Base-by-base conservation (phyloP, 1,140 invertebrate genomes). In the Dufourea novaeangliae region DNA sequence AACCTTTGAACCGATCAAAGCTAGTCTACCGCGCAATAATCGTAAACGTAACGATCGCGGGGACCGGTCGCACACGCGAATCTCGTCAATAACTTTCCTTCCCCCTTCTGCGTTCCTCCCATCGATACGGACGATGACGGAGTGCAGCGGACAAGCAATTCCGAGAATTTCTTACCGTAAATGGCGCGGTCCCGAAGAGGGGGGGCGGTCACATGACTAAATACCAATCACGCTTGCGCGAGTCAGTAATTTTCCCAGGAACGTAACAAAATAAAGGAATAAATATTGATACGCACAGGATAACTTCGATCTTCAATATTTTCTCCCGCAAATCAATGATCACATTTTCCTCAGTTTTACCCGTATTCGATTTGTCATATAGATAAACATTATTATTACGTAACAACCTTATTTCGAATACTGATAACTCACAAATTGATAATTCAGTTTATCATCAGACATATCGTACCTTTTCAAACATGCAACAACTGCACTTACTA, bases 111-210 rank as follows among this genome's bases (percentile, higher is more conserved):
- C 70, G 79, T 67, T 75, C 70, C 54, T 87, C 75, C 69, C 84
- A 81, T 86, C 86, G 50, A 44, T 59, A 27, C 79, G 67, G 50
- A 57, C 68, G 44, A 76, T 80, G 79, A 79, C 84, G 73, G 62
- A 85, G 64, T 86, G 82, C 64, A 63, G 80, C 72, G 79, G 80
- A 82, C 78, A 61, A 82, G 79, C 63, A 85, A 87, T 91, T 91
- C 90, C 81, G 22, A 81, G 89, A 91, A 91, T 88, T 84, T 79
- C 79, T 79, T 83, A 84, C 87, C 87, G 88, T 88, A 89, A 88
- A 88, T 85, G 89, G 89, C 83, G 76, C 84, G 67, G 66, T 69
- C 29, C 52, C 46, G 66, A 63, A 37, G 70, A 76, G 82, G 72
- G 78, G 81, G 79, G 56, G 57, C 46, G 3, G 46, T 84, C 89